phyloP scores from a whole-genome alignment of 2,888 invertebrate genomes.

The Heliconius charithonia region DNA sequence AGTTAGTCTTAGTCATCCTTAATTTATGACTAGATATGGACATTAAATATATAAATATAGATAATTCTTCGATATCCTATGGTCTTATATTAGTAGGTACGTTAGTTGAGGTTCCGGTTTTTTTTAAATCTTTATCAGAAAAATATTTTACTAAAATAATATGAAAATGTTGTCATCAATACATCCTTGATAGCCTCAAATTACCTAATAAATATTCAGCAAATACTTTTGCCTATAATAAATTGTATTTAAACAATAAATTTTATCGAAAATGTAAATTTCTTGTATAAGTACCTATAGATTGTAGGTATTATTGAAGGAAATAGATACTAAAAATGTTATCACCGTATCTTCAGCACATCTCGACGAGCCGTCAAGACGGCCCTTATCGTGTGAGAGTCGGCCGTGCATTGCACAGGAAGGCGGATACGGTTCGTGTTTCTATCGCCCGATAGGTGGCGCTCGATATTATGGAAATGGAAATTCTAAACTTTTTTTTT shows the following conservation, averaged over 20 bases:
- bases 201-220: slow-evolving; percentile 7
- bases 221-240: neutral
- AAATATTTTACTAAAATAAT: neutral
- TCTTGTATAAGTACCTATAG: neutral
- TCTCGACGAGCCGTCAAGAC: slow-evolving; percentile 62
- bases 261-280: slow-evolving; percentile 5
- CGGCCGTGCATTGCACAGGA: slow-evolving; percentile 53
- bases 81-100: too few relatives aligned
- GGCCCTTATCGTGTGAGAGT: slow-evolving; percentile 57
- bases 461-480: slow-evolving; percentile 48
- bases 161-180: neutral
- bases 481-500: neutral
- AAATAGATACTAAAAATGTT: slow-evolving; percentile 50
- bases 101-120: too few relatives aligned
- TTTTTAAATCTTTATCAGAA: neutral
- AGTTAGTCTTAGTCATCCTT: slow-evolving; percentile 23
- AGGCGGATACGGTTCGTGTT: slow-evolving; percentile 53
- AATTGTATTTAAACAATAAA: neutral
- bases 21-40: slow-evolving; percentile 19
- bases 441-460: slow-evolving; percentile 77
- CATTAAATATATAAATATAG: neutral
- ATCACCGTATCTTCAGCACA: slow-evolving; percentile 58
- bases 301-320: slow-evolving; percentile 21
- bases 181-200: neutral
- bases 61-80: neutral